Evolutionary conservation across 2,888 invertebrate species (phyloP), one percentile per base, ranked within the genome.

Genomic region (Cenopis cana): DNA sequence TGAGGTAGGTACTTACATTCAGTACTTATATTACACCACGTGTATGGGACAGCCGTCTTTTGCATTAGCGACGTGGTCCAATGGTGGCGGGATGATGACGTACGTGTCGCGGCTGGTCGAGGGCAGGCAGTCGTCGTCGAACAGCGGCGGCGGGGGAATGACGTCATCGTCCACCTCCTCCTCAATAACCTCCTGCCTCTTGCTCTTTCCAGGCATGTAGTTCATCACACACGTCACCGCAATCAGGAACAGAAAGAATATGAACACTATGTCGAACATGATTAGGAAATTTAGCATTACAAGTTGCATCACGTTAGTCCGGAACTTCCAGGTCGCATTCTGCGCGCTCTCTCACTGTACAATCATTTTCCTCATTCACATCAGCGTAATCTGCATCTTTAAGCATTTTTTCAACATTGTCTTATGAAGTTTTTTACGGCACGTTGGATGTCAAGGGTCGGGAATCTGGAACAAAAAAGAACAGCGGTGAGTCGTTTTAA

Each of bases 251-350:
- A 97, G 94, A 94, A 97, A 97, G 93, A 97, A 97, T 93, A 97
- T 95, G 94, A 97, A 97, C 92, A 97, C 97, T 90, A 97, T 95
- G 94, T 97, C 97, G 95, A 97, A 97, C 96, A 97, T 97, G 94
- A 97, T 95, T 90, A 97, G 95, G 85, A 97, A 97, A 94, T 97
- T 97, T 93, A 97, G 95, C 95, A 96, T 96, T 95, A 97, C 95
- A 88, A 97, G 95, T 95, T 96, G 96, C 97, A 97, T 97, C 94
- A 94, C 94, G 94, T 81, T 83, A 83, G 82, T 78, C 66, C 73
- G 76, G 76, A 79, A 77, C 81, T 68, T 77, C 77, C 79, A 76
- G 82, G 83, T 91, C 88, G 87, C 91, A 93, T 92, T 86, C 86
- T 91, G 89, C 80, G 85, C 78, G 77, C 76, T 76, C 78, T 76